Evolutionary conservation across 2,888 invertebrate species (phyloP), one percentile per base, ranked within the genome.

Genomic region (Macaria liturata): DNA sequence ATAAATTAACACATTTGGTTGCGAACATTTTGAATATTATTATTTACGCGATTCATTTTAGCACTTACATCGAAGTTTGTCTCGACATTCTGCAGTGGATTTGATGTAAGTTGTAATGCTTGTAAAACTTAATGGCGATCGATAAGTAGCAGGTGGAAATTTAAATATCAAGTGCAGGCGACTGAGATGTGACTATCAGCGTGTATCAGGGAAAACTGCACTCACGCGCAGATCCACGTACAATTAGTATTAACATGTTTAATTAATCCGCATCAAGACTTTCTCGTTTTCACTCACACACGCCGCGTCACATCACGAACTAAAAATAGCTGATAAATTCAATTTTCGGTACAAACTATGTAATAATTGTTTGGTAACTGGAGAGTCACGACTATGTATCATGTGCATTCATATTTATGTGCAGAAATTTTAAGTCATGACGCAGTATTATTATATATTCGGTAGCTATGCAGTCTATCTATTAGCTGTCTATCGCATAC

Each of bases 241-340:
- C 4, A 37, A 7, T 7, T 2, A 70, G 70, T 45, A 66, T 62
- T 64, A 65, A 64, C 60, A 67, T 74, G 72, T 70, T 63, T 67
- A 71, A 75, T 69, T 71, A 64, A 70, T 70, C 67, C 61, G 20
- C 34, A 32, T n/a, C 48, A 45, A 66, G 59, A 71, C 72, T 76
- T 76, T 75, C 75, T 70, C 66, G 59, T 71, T 72, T 74, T 77
- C 72, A 69, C 75, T 72, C 65, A 67, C 58, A 72, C 65, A 64
- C 70, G 61, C 61, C 49, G 62, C 65, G 69, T 68, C 65, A 71
- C 68, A 63, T 71, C 66, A 68, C 68, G 53, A 37, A 37, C 46
- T 61, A 49, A 54, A 32, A 45, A 52, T 60, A 46, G 32, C 54
- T 59, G 49, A 51, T 6, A 61, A 54, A 54, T 49, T 59, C 46